Conservation (phyloP, 2,797 vertebrate species). For the Macrochelys suwanniensis region DNA sequence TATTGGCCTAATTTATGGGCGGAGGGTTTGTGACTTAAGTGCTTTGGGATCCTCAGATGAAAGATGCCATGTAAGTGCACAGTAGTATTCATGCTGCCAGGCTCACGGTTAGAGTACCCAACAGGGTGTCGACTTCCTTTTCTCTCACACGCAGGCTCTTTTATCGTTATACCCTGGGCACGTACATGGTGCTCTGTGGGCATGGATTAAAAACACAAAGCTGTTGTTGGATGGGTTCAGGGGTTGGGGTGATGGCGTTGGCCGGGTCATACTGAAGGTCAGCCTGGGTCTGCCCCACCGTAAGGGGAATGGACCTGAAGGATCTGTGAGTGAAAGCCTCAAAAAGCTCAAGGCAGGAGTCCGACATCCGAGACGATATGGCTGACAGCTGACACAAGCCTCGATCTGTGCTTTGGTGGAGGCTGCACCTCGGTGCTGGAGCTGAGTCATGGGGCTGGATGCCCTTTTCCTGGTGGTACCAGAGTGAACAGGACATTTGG, state of each 20-base stretch:
- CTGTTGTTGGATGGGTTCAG: not conserved
- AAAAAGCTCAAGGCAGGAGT: not conserved
- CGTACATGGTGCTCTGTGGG: not conserved
- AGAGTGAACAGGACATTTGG: not conserved
- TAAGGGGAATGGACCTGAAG: not conserved
- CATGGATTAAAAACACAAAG: not conserved
- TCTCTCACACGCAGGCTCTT: not conserved
- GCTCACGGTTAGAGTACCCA: not conserved
- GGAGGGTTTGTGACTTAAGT: not conserved
- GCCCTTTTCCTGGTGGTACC: not conserved
- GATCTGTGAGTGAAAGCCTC: not conserved
- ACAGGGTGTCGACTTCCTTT: not conserved
- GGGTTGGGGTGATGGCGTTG: too few relatives aligned
- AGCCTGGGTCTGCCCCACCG: not conserved
- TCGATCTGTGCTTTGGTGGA: not conserved
- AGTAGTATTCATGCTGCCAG: not conserved
- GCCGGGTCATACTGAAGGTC: not conserved
- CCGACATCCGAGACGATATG: not conserved
- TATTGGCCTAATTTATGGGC: not conserved
- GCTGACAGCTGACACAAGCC: not conserved
- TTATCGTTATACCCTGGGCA: not conserved
- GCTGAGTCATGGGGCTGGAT: not conserved
- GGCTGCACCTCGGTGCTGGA: not conserved
- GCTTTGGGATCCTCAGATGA: not conserved
- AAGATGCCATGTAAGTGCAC: not conserved